Percentiles rank a stretch among this genome's conserved stretches.
phyloP scores from a whole-genome alignment of 1,140 invertebrate genomes.

The Phymastichus coffea region DNA sequence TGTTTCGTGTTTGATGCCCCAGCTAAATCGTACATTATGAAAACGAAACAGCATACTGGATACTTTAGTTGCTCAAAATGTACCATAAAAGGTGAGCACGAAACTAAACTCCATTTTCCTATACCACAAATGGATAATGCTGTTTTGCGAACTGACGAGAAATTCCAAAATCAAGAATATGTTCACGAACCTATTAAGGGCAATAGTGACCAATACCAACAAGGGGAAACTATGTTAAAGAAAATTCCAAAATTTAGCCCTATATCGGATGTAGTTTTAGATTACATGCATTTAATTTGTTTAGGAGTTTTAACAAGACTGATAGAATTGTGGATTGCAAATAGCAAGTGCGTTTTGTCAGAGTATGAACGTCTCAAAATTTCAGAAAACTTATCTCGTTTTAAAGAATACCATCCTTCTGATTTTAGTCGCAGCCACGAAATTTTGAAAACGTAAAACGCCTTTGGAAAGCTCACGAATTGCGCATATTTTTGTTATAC shows the following conservation, averaged over 20 bases:
- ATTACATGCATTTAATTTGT: constrained; percentile 42
- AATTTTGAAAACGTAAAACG: constrained; percentile 36
- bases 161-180: constrained; percentile 19
- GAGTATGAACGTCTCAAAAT: too few relatives aligned
- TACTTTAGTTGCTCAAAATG: constrained; percentile 43
- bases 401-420: constrained; percentile 29
- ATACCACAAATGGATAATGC: constrained; percentile 20
- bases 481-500: constrained; percentile 51
- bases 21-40: constrained; percentile 33
- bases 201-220: not conserved
- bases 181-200: constrained; percentile 21
- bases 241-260: constrained; percentile 33
- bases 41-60: constrained; percentile 28
- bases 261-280: constrained; percentile 33
- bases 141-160: constrained; percentile 17
- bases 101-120: constrained; percentile 35
- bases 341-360: too few relatives aligned
- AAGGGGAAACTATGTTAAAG: constrained; percentile 21
- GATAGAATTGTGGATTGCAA: constrained; percentile 37
- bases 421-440: constrained; percentile 49
- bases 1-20: constrained; percentile 39
- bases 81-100: constrained; percentile 33
- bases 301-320: constrained; percentile 39
- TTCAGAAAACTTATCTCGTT: not conserved
- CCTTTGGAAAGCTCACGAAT: constrained; percentile 54